Percentiles rank a stretch among this genome's conserved stretches.
phyloP scores from a whole-genome alignment of 2,888 invertebrate genomes.

The Leucophenga montana region DNA sequence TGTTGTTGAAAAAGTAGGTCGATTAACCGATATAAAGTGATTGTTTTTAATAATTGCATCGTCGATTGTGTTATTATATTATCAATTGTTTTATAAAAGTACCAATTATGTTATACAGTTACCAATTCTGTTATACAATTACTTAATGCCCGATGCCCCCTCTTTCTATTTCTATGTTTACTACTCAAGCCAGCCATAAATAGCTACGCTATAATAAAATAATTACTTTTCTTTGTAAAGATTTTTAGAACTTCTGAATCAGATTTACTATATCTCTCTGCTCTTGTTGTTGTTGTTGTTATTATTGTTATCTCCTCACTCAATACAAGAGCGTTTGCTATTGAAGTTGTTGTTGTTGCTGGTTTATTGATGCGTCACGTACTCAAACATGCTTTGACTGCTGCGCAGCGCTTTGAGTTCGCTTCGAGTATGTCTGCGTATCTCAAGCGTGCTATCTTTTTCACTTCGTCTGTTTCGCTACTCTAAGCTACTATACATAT shows the following conservation, averaged over 20 bases:
- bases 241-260: background rate
- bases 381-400: slow-evolving; percentile 41
- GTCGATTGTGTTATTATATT: too few species aligned
- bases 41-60: too few species aligned
- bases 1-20: too few species aligned
- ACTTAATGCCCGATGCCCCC: too few species aligned
- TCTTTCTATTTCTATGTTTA: too few species aligned
- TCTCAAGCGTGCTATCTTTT: background rate
- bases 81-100: too few species aligned
- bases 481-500: background rate
- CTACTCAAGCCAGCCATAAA: too few species aligned
- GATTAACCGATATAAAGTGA: too few species aligned
- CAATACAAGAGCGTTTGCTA: background rate
- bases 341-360: slow-evolving; percentile 32
- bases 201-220: too few species aligned
- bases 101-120: too few species aligned
- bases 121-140: too few species aligned
- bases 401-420: background rate
- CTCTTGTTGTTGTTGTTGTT: background rate
- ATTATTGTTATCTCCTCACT: slow-evolving; percentile 7
- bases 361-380: slow-evolving; percentile 54
- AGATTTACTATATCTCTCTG: background rate
- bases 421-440: slow-evolving; percentile 4
- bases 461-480: background rate
- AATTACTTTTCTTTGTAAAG: background rate